Evolutionary conservation across 2,113 vertebrate species (phyloP), one percentile per base, ranked within the genome.

Genomic region (Diphyllodes magnificus): DNA sequence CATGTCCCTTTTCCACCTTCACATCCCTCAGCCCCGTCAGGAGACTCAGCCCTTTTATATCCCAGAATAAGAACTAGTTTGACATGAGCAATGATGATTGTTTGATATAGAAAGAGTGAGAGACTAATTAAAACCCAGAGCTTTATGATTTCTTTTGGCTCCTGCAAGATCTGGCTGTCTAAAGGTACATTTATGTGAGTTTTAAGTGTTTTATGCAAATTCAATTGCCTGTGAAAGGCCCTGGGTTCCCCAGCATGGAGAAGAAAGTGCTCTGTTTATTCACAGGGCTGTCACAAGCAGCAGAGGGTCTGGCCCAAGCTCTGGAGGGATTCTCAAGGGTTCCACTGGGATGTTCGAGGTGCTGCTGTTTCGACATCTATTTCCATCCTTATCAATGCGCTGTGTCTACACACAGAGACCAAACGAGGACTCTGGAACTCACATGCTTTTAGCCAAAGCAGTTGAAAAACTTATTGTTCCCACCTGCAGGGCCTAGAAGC

Each of bases 111-210:
- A 82, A 88, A 85, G 75, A 82, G 75, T 85, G 66, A 87, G 57
- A 92, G 79, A 85, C 91, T 85, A 90, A 93, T 93, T 94, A 90
- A 96, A 94, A 76, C 61, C 15, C 65, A 54, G 70, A 78, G 75
- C 76, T 86, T 90, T 82, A 68, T 82, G 71, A 82, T 88, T 95
- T 90, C 86, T 31, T 68, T 69, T 8, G 0, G 49, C 53, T 93
- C 37, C 79, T 82, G 79, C 86, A 93, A 92, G 96, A 82, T 56
- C 91, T 90, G 71, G 30, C 94, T 93, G 93, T 76, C 86, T 80
- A 45, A 70, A 70, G 30, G 31, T 49, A 86, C 79, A 82, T 90
- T 92, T 93, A 88, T 90, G 53, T 44, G 68, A 76, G 53, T 39
- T 95, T 92, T 69, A 69, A 92, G 91, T 76, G 80, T 49, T 95